Evolutionary conservation across 2,888 invertebrate species (phyloP).

Genomic region (Hydraecia micacea): DNA sequence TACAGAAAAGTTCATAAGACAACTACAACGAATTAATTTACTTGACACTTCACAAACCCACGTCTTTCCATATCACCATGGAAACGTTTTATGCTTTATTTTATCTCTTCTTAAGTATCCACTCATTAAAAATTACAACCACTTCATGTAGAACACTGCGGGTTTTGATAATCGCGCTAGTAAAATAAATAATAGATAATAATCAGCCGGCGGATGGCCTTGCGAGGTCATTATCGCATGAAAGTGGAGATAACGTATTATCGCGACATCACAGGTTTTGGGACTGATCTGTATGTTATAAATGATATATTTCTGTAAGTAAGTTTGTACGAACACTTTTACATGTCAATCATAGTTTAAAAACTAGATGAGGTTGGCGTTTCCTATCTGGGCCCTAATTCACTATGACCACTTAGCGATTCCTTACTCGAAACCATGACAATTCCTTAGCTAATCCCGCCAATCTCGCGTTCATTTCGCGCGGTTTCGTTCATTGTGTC

Average conservation of each 20-base stretch:
- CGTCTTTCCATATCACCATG: conserved; percentile 9
- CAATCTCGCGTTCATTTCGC: no score
- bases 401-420: no score
- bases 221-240: conserved; percentile 70
- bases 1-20: background rate
- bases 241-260: conserved; percentile 60
- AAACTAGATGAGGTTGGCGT: no score
- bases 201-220: conserved; percentile 66
- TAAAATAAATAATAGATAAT: conserved; percentile 66
- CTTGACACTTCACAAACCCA: background rate
- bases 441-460: no score
- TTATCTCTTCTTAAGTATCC: conserved; percentile 29
- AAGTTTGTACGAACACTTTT: background rate
- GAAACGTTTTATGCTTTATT: conserved; percentile 16
- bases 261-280: conserved; percentile 45
- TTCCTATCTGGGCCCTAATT: no score
- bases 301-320: background rate
- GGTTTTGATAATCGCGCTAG: conserved; percentile 54
- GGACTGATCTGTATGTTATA: conserved; percentile 44
- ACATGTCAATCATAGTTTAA: background rate
- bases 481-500: no score
- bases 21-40: background rate
- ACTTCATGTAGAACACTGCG: conserved; percentile 34
- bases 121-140: conserved; percentile 49
- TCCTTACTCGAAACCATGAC: no score